Percentiles rank a stretch among this genome's conserved stretches.
Evolutionary conservation across 2,797 vertebrate species (phyloP).

Genomic region (Halcyon leucocephala): DNA sequence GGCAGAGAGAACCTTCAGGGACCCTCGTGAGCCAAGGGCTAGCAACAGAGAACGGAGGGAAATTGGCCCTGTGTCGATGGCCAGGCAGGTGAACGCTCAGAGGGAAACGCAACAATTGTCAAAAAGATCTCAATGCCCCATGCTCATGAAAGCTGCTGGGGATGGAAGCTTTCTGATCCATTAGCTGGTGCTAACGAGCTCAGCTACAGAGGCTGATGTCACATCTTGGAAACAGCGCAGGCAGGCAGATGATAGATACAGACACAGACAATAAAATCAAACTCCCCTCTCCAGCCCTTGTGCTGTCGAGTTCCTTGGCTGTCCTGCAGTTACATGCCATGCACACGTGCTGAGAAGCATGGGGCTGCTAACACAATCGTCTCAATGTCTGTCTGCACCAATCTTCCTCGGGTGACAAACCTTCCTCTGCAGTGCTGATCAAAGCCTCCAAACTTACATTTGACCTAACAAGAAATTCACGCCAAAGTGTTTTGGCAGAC

Average conservation of each 20-base stretch:
- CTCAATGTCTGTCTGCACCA: slow-evolving; percentile 1
- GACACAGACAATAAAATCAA: background rate
- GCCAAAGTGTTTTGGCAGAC: background rate
- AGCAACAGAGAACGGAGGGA: background rate
- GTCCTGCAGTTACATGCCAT: background rate
- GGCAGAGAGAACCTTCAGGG: background rate
- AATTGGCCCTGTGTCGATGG: background rate
- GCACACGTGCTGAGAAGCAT: slow-evolving; percentile 4
- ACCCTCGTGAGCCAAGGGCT: background rate
- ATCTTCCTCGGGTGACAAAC: slow-evolving; percentile 7
- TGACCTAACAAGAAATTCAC: slow-evolving; percentile 39
- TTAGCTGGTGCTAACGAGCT: slow-evolving; percentile 21
- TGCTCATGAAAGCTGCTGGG: background rate
- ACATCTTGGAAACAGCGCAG: background rate
- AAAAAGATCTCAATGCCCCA: background rate
- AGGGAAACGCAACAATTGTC: background rate
- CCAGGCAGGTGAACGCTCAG: background rate
- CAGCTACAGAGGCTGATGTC: background rate
- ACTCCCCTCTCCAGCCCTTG: background rate
- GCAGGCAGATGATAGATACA: background rate
- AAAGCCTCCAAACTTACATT: slow-evolving; percentile 11
- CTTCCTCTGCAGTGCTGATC: slow-evolving; percentile 15
- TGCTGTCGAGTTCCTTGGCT: slow-evolving; percentile 3
- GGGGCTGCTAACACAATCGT: slow-evolving; percentile 19
- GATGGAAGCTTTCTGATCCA: background rate